These are phyloP conservation scores for Thamnophis sirtalis DNA, from an alignment of 2,113 vertebrate species.

Conservation along the genomic window DNA sequence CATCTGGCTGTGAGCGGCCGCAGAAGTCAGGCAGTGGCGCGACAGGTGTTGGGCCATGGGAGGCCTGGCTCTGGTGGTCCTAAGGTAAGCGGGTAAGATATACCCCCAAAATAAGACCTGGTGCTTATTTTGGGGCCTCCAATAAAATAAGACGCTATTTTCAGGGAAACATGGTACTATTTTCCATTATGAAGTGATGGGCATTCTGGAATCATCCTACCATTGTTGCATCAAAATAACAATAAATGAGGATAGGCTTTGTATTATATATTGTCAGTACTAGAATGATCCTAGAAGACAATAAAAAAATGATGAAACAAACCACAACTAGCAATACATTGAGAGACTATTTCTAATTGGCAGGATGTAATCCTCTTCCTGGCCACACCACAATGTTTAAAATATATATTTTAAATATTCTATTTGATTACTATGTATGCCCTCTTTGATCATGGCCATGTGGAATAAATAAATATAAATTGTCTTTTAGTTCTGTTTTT, in stretches of 20 bases:
- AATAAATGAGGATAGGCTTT: neutral
- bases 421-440: neutral
- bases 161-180: neutral
- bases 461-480: neutral
- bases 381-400: neutral
- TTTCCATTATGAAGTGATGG: neutral
- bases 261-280: neutral
- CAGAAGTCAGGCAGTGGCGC: no score
- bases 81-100: no score
- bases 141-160: no score
- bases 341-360: neutral
- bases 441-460: conserved; percentile 30
- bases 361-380: neutral
- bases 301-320: neutral
- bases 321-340: neutral
- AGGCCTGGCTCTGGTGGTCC: no score
- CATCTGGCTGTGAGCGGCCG: no score
- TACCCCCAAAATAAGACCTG: no score
- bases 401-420: neutral
- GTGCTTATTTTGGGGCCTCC: no score
- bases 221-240: neutral
- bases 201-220: neutral
- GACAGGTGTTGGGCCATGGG: no score
- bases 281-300: neutral
- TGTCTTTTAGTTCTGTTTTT: neutral